phyloP scores from a whole-genome alignment of 2,888 invertebrate genomes.

The Drosophila algonquin region DNA sequence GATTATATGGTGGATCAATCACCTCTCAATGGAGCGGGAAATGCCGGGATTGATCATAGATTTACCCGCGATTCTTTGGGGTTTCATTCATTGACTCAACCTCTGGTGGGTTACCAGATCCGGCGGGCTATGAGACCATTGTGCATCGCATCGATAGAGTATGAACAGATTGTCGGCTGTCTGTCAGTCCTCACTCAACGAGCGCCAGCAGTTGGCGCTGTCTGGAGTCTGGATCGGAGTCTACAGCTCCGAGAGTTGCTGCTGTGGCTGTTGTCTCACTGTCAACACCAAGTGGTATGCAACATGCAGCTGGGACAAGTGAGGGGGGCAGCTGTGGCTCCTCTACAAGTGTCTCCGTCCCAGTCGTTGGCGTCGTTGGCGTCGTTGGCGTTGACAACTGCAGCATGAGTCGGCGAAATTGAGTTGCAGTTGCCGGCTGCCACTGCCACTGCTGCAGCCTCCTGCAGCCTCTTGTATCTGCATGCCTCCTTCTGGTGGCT shows the following conservation, averaged over 20 bases:
- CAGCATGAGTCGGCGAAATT: conserved; percentile 74
- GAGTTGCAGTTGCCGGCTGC: conserved; percentile 51
- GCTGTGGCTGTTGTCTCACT: conserved; percentile 49
- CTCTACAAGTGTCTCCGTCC: conserved; percentile 64
- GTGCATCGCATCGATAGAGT: conserved; percentile 32
- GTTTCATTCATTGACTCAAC: not conserved
- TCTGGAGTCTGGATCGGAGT: not conserved
- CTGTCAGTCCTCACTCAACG: conserved; percentile 62
- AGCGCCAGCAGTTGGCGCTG: conserved; percentile 70
- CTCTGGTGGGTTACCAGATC: not conserved
- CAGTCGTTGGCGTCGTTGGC: conserved; percentile 51
- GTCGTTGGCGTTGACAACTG: conserved; percentile 71
- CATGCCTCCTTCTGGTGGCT: conserved; percentile 12
- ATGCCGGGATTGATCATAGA: not conserved
- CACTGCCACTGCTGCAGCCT: too few relatives aligned
- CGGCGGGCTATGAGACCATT: conserved; percentile 1
- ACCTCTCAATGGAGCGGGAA: too few relatives aligned
- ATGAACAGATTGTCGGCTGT: conserved; percentile 36
- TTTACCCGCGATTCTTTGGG: not conserved
- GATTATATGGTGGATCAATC: not conserved
- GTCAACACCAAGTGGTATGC: conserved; percentile 74
- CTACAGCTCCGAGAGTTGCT: conserved; percentile 46
- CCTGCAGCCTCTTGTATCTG: not conserved
- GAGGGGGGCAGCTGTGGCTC: conserved; percentile 7
- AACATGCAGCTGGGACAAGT: conserved; percentile 54